These are phyloP conservation scores for Sebastes vulpes DNA, from an alignment of 2,797 vertebrate genomes.

Conservation along the genomic window DNA sequence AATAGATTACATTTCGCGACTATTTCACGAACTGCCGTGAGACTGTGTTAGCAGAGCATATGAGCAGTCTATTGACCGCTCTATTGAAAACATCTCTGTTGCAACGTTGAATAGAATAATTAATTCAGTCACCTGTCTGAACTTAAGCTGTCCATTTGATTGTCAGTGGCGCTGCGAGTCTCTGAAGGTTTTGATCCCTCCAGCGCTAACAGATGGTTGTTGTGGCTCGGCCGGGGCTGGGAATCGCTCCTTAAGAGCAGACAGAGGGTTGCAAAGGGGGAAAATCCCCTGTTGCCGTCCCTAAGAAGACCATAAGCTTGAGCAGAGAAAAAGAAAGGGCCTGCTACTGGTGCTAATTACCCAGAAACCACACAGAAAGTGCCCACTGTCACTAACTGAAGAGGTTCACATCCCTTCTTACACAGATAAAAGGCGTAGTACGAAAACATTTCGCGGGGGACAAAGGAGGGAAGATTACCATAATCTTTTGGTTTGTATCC, in stretches of 20 bases:
- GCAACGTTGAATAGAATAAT: conserved; percentile 76
- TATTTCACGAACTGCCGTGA: too few relatives aligned
- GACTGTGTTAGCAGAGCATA: conserved; percentile 40
- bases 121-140: conserved; percentile 89
- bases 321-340: conserved; percentile 98
- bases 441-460: conserved; percentile 99
- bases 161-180: conserved; percentile 84
- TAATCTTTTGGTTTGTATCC: conserved; percentile 99
- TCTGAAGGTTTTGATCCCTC: conserved; percentile 92
- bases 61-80: conserved; percentile 71
- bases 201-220: conserved; percentile 96
- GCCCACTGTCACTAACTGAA: conserved; percentile 97
- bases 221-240: conserved; percentile 89
- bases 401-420: conserved; percentile 99
- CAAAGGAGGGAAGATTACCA: conserved; percentile 98
- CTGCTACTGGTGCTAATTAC: conserved; percentile 99
- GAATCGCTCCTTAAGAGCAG: conserved; percentile 90
- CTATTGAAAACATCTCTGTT: conserved; percentile 64
- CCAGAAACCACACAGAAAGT: conserved; percentile 99
- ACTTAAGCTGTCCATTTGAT: conserved; percentile 90
- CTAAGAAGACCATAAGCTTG: conserved; percentile 99
- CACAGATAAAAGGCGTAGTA: conserved; percentile 99
- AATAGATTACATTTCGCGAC: too few relatives aligned
- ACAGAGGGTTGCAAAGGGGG: conserved; percentile 86
- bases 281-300: conserved; percentile 95